Evolutionary conservation across 2,888 invertebrate genomes (phyloP).

Genomic region (Pristionchus fissidentatus): DNA sequence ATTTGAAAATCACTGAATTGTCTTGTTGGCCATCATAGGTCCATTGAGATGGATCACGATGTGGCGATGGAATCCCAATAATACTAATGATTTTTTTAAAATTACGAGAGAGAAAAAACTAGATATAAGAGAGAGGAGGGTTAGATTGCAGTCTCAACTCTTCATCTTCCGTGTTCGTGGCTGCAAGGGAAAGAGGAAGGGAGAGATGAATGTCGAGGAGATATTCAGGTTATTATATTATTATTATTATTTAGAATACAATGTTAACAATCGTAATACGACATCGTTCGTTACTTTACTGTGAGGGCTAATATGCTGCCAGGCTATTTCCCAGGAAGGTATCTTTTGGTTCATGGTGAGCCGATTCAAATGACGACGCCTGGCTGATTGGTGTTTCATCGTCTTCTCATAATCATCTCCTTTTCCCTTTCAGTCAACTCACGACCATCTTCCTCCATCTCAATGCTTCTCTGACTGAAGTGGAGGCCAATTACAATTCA

Average conservation of each 20-base stretch:
- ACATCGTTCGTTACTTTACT: too few species aligned
- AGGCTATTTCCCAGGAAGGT: too few species aligned
- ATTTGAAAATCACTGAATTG: not conserved
- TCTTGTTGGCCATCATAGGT: not conserved
- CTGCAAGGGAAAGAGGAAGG: not conserved
- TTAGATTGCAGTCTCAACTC: not conserved
- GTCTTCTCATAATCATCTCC: not conserved
- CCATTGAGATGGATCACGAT: too few species aligned
- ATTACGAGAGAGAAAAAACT: too few species aligned
- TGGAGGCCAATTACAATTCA: not conserved
- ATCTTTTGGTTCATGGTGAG: too few species aligned
- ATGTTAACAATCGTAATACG: too few species aligned
- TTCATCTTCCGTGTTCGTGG: conserved; percentile 40
- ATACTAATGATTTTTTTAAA: too few species aligned
- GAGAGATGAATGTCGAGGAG: conserved; percentile 2
- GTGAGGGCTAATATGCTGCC: too few species aligned
- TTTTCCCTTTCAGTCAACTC: conserved; percentile 37
- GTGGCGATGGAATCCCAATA: too few species aligned
- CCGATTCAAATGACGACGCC: too few species aligned
- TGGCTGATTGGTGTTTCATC: too few species aligned
- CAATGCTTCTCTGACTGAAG: conserved; percentile 21
- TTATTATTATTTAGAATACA: too few species aligned
- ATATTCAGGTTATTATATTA: not conserved
- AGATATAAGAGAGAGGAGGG: not conserved
- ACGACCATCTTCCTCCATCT: conserved; percentile 28